Evolutionary conservation across 1,140 invertebrate genomes (phyloP).

Genomic region (Olivierus martensii): DNA sequence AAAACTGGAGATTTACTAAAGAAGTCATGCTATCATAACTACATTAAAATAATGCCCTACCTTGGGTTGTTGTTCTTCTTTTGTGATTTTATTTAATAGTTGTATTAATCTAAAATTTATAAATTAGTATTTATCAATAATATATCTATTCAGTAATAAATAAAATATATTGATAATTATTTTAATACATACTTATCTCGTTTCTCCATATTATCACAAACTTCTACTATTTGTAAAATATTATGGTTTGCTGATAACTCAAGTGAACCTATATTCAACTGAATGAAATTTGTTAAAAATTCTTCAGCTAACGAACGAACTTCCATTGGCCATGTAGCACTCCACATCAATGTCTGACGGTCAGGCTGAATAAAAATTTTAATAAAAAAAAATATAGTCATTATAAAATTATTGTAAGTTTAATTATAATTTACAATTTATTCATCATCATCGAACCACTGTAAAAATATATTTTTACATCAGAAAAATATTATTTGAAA

Average conservation of each 20-base stretch:
- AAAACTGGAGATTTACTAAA: too few relatives aligned
- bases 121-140: too few relatives aligned
- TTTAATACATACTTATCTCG: slow-evolving; percentile 11
- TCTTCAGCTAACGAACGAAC: slow-evolving; percentile 39
- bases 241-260: slow-evolving; percentile 43
- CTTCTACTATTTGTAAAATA: slow-evolving; percentile 38
- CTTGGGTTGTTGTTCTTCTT: slow-evolving; percentile 18
- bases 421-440: slow-evolving; percentile 7
- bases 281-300: slow-evolving; percentile 37
- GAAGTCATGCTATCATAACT: too few relatives aligned
- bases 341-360: slow-evolving; percentile 21
- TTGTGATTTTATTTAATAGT: slow-evolving; percentile 10
- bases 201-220: slow-evolving; percentile 26
- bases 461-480: slow-evolving; percentile 10
- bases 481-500: too few relatives aligned
- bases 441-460: not conserved
- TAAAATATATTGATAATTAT: too few relatives aligned
- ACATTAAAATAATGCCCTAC: too few relatives aligned
- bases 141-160: too few relatives aligned
- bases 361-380: slow-evolving; percentile 11
- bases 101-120: too few relatives aligned
- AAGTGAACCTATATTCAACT: slow-evolving; percentile 39
- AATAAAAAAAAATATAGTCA: too few relatives aligned
- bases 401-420: too few relatives aligned
- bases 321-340: slow-evolving; percentile 37